phyloP scores from a whole-genome alignment of 2,113 vertebrate species.

The Chunga burmeisteri region DNA sequence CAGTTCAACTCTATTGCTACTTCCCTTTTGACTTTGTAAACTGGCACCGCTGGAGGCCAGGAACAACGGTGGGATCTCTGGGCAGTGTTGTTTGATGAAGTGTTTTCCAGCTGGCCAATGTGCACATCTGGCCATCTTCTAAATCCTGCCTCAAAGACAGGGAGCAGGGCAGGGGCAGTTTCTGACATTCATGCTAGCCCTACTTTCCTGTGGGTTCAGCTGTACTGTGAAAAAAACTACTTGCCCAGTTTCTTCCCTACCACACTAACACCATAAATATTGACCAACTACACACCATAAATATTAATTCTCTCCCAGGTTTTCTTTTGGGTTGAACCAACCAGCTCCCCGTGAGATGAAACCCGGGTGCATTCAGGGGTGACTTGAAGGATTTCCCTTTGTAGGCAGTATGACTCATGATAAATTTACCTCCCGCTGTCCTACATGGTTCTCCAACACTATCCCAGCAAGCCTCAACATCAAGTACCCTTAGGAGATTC shows the following conservation, averaged over 20 bases:
- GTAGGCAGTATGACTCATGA: too few species aligned
- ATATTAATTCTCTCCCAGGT: not conserved
- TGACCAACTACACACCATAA: not conserved
- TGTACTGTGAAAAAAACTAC: not conserved
- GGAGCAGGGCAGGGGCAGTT: not conserved
- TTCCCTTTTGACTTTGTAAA: not conserved
- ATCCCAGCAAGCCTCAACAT: not conserved
- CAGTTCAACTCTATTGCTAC: not conserved
- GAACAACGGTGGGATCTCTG: not conserved
- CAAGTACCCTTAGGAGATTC: not conserved
- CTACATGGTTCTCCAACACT: fast-evolving
- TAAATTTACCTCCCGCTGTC: not conserved
- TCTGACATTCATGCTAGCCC: not conserved
- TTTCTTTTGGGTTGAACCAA: not conserved
- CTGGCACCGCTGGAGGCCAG: not conserved
- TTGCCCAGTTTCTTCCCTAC: not conserved
- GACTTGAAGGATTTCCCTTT: not conserved
- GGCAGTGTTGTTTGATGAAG: not conserved
- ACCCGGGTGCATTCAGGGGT: not conserved
- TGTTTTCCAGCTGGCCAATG: not conserved
- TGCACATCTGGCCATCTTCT: not conserved
- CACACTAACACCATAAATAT: not conserved
- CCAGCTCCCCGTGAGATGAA: not conserved
- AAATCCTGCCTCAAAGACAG: not conserved
- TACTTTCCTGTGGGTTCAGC: not conserved